Percentiles rank a stretch among this genome's conserved stretches.
phyloP scores from a whole-genome alignment of 2,797 vertebrate genomes.

The Scyliorhinus canicula region DNA sequence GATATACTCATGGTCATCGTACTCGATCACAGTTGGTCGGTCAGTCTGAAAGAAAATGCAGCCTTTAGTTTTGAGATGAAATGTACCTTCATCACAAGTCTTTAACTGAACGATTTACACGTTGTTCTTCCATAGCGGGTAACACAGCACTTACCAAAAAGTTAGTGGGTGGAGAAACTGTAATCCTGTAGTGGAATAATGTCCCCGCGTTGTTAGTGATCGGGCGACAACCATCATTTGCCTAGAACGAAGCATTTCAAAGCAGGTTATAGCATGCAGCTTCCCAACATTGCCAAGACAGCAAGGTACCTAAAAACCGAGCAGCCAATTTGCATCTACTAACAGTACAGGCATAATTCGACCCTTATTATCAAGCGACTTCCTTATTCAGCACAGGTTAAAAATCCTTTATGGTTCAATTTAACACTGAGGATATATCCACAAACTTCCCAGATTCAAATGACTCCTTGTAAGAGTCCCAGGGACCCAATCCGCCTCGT shows the following conservation, averaged over 20 bases:
- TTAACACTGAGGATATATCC: neutral
- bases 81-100: neutral
- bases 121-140: neutral
- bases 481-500: no score
- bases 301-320: neutral
- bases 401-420: neutral
- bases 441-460: neutral
- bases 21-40: constrained; percentile 92
- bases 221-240: constrained; percentile 75
- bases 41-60: constrained; percentile 73
- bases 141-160: constrained; percentile 76
- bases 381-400: no score
- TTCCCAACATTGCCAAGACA: neutral
- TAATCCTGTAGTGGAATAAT: constrained; percentile 93
- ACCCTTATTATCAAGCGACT: neutral
- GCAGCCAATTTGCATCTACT: neutral
- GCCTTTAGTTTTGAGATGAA: neutral
- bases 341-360: neutral
- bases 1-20: constrained; percentile 96
- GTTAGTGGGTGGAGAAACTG: constrained; percentile 94
- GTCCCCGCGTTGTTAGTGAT: constrained; percentile 95
- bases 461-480: neutral
- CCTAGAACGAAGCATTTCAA: constrained; percentile 53
- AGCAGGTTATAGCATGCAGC: neutral
- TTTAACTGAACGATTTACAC: neutral